Percentiles rank a stretch among this genome's conserved stretches.
These are phyloP conservation scores for Drosophila albomicans DNA, from an alignment of 1,140 invertebrate species.

Conservation along the genomic window DNA sequence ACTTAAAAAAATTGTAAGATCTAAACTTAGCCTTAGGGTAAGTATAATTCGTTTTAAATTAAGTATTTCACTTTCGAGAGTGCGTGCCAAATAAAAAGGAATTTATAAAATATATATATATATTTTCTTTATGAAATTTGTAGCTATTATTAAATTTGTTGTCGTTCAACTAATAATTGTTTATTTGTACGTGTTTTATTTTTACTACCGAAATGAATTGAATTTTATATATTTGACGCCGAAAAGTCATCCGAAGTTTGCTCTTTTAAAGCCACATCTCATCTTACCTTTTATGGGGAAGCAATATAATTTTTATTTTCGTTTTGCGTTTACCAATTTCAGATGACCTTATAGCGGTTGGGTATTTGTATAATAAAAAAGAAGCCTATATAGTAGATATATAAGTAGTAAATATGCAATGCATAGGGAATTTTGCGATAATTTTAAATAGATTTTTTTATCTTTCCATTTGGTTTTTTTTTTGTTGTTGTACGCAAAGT, in stretches of 20 bases:
- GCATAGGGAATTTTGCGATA: conserved; percentile 69
- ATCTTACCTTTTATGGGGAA: conserved; percentile 41
- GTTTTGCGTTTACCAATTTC: conserved; percentile 30
- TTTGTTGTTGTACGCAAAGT: conserved; percentile 71
- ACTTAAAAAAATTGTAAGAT: conserved; percentile 56
- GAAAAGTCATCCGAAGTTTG: conserved; percentile 32
- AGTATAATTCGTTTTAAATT: conserved; percentile 33
- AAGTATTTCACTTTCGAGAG: conserved; percentile 44
- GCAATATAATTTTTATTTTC: conserved; percentile 1
- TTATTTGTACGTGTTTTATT: conserved; percentile 33
- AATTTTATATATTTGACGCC: not conserved
- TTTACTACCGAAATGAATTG: conserved; percentile 47
- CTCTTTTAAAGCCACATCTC: conserved; percentile 15
- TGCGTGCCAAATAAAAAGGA: conserved; percentile 80
- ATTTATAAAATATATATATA: conserved; percentile 63
- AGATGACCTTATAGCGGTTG: conserved; percentile 51
- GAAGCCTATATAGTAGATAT: conserved; percentile 35
- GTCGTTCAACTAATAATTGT: conserved; percentile 38
- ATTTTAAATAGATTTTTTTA: conserved; percentile 58
- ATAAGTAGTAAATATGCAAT: conserved; percentile 45
- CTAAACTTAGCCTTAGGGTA: conserved; percentile 56
- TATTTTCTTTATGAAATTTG: conserved; percentile 34
- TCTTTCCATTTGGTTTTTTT: conserved; percentile 27
- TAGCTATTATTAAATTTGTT: conserved; percentile 42
- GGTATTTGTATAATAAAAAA: conserved; percentile 44